Base-by-base conservation (phyloP, 2,113 vertebrate genomes). In the Trematomus loennbergii region DNA sequence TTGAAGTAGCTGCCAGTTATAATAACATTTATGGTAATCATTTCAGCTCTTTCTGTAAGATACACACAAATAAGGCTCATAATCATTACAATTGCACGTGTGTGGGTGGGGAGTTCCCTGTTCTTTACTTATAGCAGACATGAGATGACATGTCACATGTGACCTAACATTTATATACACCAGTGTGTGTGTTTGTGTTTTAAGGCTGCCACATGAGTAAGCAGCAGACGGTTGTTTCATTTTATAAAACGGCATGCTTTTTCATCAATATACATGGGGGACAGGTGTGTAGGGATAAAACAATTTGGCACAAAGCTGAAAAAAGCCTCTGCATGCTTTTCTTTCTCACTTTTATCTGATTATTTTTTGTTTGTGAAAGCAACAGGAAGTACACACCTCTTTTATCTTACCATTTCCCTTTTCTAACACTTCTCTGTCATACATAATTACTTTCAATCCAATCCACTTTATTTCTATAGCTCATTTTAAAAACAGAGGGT, bases 251-350 rank as follows among this genome's bases (percentile, higher is more conserved):
- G 1, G 9, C 46, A 17, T 48, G 40, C 75, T 70, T 45, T 43
- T 16, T 59, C 81, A 62, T 84, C 71, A 75, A 66, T 82, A 76
- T 82, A 80, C 69, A 89, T 64, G 45, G 59, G 59, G 12, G 78
- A 86, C 84, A 82, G 84, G 79, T 89, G 79, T 66, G 65, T 45
- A 1, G 36, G 58, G 77, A 86, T 81, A 33, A 53, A 74, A 72
- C 54, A 49, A 74, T 16, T 55, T 60, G 55, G 50, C 59, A 22
- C 53, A 43, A 54, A 75, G 65, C 45, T 75, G 9, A 6, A 8
- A 61, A 59, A 46, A 49, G n/a, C 67, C 22, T 53, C 49, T 66
- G 25, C 73, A 60, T 18, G 7, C 66, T 40, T 40, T 36, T 40
- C 36, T 40, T 40, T 40, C 36, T 78, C 33, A 18, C 60, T 79